Evolutionary conservation across 2,888 invertebrate species (phyloP).

Genomic region (Actias luna): DNA sequence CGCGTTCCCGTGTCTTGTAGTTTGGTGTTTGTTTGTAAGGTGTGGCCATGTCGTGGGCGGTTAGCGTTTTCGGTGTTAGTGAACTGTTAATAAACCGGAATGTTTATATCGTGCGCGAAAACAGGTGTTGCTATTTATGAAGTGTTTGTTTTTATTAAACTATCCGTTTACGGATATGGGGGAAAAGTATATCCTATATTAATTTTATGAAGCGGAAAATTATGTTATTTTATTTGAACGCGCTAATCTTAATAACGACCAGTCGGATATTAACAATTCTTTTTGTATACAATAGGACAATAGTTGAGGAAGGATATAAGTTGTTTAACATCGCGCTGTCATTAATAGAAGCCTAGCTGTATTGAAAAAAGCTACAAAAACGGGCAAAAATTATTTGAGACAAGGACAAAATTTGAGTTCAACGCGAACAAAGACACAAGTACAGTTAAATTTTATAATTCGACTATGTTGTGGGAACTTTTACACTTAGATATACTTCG

Average conservation of each 20-base stretch:
- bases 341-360: too few species aligned
- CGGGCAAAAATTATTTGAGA: too few species aligned
- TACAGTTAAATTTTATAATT: background rate
- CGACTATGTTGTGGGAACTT: background rate
- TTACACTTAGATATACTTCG: background rate
- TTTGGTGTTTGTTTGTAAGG: conserved; percentile 13
- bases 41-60: conserved; percentile 15
- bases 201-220: too few species aligned
- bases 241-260: too few species aligned
- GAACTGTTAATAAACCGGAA: conserved; percentile 16
- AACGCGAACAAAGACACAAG: too few species aligned
- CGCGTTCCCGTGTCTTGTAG: conserved; percentile 8
- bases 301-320: too few species aligned
- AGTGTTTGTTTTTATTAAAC: conserved; percentile 13
- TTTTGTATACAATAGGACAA: too few species aligned
- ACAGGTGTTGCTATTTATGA: conserved; percentile 5
- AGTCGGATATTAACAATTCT: too few species aligned
- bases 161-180: conserved; percentile 4
- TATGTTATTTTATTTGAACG: too few species aligned
- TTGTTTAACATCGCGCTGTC: too few species aligned
- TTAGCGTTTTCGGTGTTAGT: conserved; percentile 16
- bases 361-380: too few species aligned
- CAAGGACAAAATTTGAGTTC: too few species aligned
- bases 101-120: conserved; percentile 13
- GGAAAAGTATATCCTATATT: background rate